Evolutionary conservation across 35 echinoderm and acorn worm species (phyloP).

Genomic region (Apostichopus japonicus): DNA sequence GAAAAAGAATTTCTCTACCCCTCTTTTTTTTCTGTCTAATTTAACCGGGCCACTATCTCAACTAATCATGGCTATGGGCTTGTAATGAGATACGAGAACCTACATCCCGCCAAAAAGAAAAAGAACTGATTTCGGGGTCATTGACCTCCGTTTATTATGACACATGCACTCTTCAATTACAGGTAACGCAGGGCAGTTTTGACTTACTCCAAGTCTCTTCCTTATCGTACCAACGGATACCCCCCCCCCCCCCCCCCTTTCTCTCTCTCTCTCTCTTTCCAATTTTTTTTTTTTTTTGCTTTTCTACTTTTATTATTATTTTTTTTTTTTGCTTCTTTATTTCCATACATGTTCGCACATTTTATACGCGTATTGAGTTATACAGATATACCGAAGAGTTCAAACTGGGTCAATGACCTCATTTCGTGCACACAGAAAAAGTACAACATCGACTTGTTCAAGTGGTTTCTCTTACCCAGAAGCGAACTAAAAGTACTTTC

Average conservation of each 20-base stretch:
- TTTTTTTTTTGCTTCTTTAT: no score
- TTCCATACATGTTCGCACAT: no score
- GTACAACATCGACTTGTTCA: conserved; percentile 30
- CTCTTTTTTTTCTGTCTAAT: neutral
- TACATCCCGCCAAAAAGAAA: conserved; percentile 3
- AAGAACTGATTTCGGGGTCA: neutral
- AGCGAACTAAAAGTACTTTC: neutral
- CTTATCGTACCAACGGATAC: neutral
- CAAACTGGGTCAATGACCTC: conserved; percentile 46
- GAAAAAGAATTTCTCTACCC: neutral
- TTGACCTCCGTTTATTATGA: neutral
- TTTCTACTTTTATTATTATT: no score
- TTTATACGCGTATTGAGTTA: neutral
- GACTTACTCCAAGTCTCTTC: conserved; percentile 18
- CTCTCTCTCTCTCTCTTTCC: neutral
- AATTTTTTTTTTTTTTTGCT: neutral
- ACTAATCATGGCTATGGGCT: conserved; percentile 42
- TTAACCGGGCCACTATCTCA: conserved; percentile 34
- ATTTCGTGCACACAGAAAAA: neutral
- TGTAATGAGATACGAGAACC: conserved; percentile 20
- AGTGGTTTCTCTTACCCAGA: conserved; percentile 16
- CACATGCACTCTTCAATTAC: neutral
- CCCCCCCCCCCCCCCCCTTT: no score
- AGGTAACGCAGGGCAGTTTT: conserved; percentile 13
- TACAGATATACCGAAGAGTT: neutral